Base-by-base conservation (phyloP, 2,113 vertebrate species). In the Myrmecophaga tridactyla region DNA sequence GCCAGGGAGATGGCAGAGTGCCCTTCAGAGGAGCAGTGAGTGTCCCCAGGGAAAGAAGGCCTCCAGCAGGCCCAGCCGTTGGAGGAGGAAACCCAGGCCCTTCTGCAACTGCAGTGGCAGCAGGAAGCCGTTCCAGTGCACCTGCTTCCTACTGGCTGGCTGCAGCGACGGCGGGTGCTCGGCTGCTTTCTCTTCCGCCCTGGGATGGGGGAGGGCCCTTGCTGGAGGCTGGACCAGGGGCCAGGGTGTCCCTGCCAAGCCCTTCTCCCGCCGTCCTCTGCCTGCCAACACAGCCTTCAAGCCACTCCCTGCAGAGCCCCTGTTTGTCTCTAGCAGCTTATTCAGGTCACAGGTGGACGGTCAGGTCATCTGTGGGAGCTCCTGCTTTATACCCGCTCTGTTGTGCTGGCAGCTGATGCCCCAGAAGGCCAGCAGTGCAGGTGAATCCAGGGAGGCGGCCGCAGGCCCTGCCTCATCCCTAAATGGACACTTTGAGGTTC, bases 141-240 rank as follows among this genome's bases (percentile, higher is more conserved):
- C 97, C 97, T 97, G 97, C 97, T 97, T 97, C 97, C 97, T 97
- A 82, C 13, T 0, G 69, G 89, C 85, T 29, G 29, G 60, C 51
- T 2, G 12, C 20, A 31, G 67, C 18, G 73, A 41, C 21, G 13
- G n/a, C 48, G 6, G 82, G 63, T 23, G 1, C 72, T 73, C 1
- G 27, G 67, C 81, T 72, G 90, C 94, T 96, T 96, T 97, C 94
- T 96, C 58, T 95, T 95, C 93, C 12, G 13, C 77, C 65, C 69
- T 83, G 72, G 17, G 53, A 1, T 13, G 2, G 63, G 73, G 95
- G 81, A 86, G 46, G 83, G 62, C 20, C 82, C 51, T 90, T 3
- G 0, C 63, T 67, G 31, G 65, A 76, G 46, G n/a, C 85, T 75
- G 69, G 51, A 76, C 90, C 7, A 80, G 87, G 48, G 87, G 48